A percentile compares a stretch with the other conserved stretches of the same genome.
These are phyloP conservation scores for Cyclura pinguis DNA, from an alignment of 2,797 vertebrate species.

Conservation along the genomic window DNA sequence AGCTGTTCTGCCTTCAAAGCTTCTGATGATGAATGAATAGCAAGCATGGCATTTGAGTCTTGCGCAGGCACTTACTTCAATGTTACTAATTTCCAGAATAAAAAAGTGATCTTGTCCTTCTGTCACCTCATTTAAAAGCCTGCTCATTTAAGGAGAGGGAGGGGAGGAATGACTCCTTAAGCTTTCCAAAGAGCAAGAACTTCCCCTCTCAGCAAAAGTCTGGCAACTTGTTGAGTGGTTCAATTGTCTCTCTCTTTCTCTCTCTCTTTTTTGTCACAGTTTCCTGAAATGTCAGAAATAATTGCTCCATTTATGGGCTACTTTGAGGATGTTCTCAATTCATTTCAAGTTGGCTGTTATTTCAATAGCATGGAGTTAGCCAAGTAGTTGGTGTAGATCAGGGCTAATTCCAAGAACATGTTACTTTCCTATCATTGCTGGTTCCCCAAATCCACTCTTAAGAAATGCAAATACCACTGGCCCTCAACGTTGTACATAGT, in stretches of 20 bases:
- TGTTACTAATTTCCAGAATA: neutral
- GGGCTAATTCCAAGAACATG: constrained; percentile 8
- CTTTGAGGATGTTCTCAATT: constrained; percentile 4
- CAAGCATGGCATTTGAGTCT: neutral
- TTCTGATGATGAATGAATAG: constrained; percentile 2
- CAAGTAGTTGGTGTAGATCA: neutral
- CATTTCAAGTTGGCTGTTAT: neutral
- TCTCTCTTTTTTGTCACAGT: neutral
- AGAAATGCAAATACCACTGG: neutral
- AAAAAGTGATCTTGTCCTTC: constrained; percentile 14
- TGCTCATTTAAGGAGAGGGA: neutral
- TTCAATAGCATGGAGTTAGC: neutral
- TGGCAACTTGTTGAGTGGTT: constrained; percentile 2
- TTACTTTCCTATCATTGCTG: neutral
- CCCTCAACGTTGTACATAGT: neutral
- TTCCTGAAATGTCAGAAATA: constrained; percentile 30
- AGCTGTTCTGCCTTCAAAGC: neutral
- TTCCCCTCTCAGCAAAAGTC: fast-evolving
- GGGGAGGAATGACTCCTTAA: neutral
- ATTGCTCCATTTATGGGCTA: constrained; percentile 38
- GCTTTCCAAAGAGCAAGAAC: neutral
- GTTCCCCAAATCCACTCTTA: neutral
- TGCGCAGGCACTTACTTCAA: neutral
- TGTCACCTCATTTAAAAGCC: constrained; percentile 13
- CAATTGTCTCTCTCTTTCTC: neutral